Percentiles rank a stretch among this genome's conserved stretches.
Conservation (phyloP, 2,113 vertebrate species). For the Struthidea cinerea region DNA sequence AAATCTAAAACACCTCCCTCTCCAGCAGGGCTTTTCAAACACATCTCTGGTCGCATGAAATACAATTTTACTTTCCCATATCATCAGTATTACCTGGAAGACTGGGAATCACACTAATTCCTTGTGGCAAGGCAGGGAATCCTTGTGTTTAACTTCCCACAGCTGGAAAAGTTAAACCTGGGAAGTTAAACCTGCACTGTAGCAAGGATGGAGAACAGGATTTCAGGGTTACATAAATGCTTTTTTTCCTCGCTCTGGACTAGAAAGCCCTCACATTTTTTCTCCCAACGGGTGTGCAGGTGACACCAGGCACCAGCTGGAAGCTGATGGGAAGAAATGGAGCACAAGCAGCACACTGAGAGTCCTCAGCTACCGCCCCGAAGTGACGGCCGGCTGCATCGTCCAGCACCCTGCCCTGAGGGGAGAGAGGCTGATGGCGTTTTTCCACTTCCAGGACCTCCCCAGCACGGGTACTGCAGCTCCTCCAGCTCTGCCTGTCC, state of each 20-base stretch:
- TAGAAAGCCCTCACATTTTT: neutral
- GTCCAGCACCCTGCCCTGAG: slow-evolving; percentile 48
- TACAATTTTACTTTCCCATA: neutral
- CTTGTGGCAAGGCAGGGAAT: neutral
- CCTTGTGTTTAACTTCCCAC: neutral
- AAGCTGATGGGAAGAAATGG: slow-evolving; percentile 59
- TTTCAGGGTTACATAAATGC: neutral
- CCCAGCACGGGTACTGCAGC: neutral
- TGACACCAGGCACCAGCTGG: slow-evolving; percentile 27
- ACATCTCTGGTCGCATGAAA: neutral
- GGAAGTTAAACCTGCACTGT: neutral
- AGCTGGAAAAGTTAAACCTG: neutral
- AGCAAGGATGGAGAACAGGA: neutral
- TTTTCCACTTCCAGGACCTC: slow-evolving; percentile 32
- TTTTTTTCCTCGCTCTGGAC: neutral
- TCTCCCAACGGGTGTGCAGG: slow-evolving; percentile 23
- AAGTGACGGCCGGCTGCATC: slow-evolving; percentile 30
- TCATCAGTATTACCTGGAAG: neutral
- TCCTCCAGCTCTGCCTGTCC: neutral
- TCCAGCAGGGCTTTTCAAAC: neutral
- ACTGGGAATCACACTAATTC: neutral
- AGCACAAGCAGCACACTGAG: slow-evolving; percentile 47
- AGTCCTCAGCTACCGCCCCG: neutral
- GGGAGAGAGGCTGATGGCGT: neutral
- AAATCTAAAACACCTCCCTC: neutral